Conservation (phyloP, 2,888 invertebrate species). For the Drosophila stalkeri region DNA sequence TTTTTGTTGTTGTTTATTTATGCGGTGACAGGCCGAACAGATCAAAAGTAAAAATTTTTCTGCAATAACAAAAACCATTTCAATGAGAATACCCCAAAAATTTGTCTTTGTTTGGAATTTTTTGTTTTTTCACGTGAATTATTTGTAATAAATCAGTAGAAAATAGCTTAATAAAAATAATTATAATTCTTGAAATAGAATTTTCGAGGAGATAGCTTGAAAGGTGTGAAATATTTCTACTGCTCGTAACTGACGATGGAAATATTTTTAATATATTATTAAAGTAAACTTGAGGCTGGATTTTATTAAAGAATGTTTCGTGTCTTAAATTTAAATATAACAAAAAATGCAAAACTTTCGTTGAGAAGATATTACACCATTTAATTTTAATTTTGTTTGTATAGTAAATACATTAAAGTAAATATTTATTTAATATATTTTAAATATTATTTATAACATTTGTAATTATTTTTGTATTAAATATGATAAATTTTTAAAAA, state of each 20-base stretch:
- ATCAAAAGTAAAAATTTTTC: constrained; percentile 24
- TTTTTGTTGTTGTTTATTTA: constrained; percentile 27
- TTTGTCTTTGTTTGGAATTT: constrained; percentile 6
- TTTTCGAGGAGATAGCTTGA: background rate
- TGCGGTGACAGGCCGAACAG: constrained; percentile 35
- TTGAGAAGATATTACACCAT: too few relatives aligned
- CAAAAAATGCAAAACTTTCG: too few relatives aligned
- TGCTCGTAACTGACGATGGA: background rate
- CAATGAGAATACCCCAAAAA: background rate
- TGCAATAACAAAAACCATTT: constrained; percentile 18
- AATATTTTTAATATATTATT: background rate
- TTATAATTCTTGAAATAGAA: constrained; percentile 1
- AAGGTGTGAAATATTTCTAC: background rate
- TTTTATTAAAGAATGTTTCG: too few relatives aligned
- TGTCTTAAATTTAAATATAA: too few relatives aligned
- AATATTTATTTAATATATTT: too few relatives aligned
- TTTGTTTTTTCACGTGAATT: background rate
- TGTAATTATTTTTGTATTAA: too few relatives aligned
- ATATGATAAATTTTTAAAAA: too few relatives aligned
- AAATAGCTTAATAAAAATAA: background rate
- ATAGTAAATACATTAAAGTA: too few relatives aligned
- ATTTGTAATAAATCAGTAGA: background rate
- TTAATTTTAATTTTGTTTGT: too few relatives aligned
- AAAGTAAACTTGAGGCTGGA: too few relatives aligned
- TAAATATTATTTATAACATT: too few relatives aligned